Percentiles rank a stretch among this genome's conserved stretches.
Conservation (phyloP, 2,113 vertebrate species). For the Cranoglanis bouderius region DNA sequence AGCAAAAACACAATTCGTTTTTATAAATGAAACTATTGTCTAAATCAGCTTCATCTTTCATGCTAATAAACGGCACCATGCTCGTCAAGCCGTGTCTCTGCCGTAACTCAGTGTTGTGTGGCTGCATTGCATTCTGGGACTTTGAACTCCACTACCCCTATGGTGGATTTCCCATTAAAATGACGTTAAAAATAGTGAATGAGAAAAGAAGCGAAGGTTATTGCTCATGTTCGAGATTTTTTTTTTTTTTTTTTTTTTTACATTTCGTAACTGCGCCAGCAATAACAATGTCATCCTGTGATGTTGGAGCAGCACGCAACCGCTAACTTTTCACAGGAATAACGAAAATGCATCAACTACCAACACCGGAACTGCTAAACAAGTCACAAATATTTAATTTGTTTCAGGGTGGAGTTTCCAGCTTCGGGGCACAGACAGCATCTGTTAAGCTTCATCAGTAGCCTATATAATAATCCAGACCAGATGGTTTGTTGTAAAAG, state of each 20-base stretch:
- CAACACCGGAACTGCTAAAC: background rate
- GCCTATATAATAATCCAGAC: background rate
- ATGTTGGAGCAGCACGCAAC: background rate
- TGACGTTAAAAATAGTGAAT: no score
- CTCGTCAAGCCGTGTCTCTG: background rate
- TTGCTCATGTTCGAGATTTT: background rate
- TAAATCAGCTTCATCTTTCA: background rate
- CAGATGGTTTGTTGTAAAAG: slow-evolving; percentile 3
- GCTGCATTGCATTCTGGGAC: background rate
- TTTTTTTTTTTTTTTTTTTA: no score
- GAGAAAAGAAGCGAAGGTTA: no score
- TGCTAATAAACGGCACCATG: background rate
- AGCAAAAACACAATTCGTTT: background rate
- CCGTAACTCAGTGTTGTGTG: background rate
- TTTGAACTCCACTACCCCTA: background rate
- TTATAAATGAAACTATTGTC: no score
- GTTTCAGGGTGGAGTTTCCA: background rate
- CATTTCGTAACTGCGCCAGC: background rate
- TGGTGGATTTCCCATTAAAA: background rate
- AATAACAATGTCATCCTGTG: background rate
- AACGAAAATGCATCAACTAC: background rate
- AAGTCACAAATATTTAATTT: background rate
- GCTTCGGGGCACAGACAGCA: background rate
- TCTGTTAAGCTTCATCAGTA: background rate
- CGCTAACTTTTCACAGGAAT: background rate